Conservation (phyloP, 2,113 vertebrate genomes). For the Microcebus griseorufus region DNA sequence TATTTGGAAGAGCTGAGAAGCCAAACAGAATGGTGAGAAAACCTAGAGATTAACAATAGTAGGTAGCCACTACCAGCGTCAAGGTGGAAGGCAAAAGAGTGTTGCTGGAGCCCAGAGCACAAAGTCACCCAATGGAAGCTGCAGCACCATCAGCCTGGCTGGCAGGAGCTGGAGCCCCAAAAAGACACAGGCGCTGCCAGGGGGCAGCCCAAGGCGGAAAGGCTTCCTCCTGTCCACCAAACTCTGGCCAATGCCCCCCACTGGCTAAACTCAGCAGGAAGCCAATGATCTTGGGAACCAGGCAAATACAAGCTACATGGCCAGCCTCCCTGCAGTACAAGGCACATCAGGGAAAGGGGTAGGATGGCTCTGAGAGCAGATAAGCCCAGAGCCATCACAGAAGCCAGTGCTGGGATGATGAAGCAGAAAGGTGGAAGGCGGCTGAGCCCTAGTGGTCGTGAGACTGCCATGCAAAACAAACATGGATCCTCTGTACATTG, state of each 20-base stretch:
- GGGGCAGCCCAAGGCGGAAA: neutral
- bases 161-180: neutral
- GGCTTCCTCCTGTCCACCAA: neutral
- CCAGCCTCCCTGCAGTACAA: neutral
- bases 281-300: neutral
- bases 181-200: neutral
- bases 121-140: neutral
- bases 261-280: neutral
- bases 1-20: neutral
- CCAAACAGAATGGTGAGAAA: neutral
- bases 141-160: too few species aligned
- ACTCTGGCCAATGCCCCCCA: neutral
- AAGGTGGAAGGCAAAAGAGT: neutral
- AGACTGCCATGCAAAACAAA: neutral
- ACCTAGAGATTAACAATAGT: neutral
- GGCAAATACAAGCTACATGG: neutral
- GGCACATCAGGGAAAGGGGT: neutral
- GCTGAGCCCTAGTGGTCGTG: neutral
- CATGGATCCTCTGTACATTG: fast-evolving
- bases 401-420: neutral
- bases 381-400: neutral
- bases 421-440: neutral
- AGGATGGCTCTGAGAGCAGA: neutral
- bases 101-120: neutral
- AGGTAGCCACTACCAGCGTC: neutral